These are phyloP conservation scores for Polia nebulosa DNA, from an alignment of 2,888 invertebrate species.

Conservation along the genomic window DNA sequence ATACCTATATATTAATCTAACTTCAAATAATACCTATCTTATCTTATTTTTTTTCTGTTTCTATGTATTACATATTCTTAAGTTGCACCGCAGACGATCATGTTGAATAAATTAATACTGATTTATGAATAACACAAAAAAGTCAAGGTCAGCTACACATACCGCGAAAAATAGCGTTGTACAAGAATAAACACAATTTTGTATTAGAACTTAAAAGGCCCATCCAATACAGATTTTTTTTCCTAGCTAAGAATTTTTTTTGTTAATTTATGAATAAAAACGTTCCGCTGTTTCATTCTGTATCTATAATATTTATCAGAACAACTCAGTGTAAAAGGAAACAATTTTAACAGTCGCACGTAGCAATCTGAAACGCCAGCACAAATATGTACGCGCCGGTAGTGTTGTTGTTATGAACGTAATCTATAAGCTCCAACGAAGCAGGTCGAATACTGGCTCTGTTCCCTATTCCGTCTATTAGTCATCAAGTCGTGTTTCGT, in stretches of 20 bases:
- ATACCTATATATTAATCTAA: not conserved
- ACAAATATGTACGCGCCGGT: not conserved
- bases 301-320: not conserved
- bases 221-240: too few species aligned
- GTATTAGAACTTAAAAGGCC: too few species aligned
- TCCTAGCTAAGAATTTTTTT: too few species aligned
- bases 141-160: too few species aligned
- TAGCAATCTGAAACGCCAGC: not conserved
- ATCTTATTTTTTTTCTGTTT: not conserved
- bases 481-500: constrained; percentile 80
- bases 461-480: constrained; percentile 77
- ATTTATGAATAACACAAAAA: too few species aligned
- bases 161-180: too few species aligned
- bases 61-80: not conserved
- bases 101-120: not conserved
- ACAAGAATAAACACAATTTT: too few species aligned
- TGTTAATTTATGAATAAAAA: not conserved
- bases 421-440: constrained; percentile 26
- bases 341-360: not conserved
- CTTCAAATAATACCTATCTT: not conserved
- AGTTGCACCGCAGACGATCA: not conserved
- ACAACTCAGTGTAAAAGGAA: not conserved
- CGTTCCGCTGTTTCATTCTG: not conserved
- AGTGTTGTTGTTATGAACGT: not conserved
- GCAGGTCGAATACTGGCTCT: constrained; percentile 75